Conservation (phyloP, 2,888 invertebrate species). For the Ormia ochracea region DNA sequence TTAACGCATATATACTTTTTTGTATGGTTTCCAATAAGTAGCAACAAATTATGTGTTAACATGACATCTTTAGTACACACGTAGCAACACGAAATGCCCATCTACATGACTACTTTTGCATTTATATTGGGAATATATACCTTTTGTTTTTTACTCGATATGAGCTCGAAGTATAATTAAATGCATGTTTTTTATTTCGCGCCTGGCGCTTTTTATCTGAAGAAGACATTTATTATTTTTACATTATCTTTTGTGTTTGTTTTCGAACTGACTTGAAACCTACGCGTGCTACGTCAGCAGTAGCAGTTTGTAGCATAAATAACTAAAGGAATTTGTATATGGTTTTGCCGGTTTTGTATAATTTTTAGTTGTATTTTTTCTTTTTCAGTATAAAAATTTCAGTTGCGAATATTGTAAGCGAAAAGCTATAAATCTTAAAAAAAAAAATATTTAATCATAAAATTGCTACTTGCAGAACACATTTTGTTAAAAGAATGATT, state of each 20-base stretch:
- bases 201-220: conserved; percentile 56
- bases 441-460: not conserved
- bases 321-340: not conserved
- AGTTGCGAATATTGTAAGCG: not conserved
- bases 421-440: conserved; percentile 19
- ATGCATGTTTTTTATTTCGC: conserved; percentile 47
- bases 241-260: not conserved
- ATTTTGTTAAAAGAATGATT: not conserved
- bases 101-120: conserved; percentile 6
- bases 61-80: conserved; percentile 51
- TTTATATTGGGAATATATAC: not conserved
- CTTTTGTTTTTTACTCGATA: conserved; percentile 9
- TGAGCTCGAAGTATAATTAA: conserved; percentile 35
- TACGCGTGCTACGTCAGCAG: conserved; percentile 19
- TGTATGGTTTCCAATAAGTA: conserved; percentile 5
- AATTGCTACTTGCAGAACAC: not conserved
- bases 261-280: not conserved
- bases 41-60: conserved; percentile 61
- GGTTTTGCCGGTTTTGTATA: not conserved
- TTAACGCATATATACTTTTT: conserved; percentile 4
- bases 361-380: conserved; percentile 9
- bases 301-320: not conserved
- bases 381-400: conserved; percentile 9
- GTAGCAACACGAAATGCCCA: conserved; percentile 31
- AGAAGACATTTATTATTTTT: conserved; percentile 5